Base-by-base conservation (phyloP, 2,888 invertebrate genomes). In the Lithosia quadra region DNA sequence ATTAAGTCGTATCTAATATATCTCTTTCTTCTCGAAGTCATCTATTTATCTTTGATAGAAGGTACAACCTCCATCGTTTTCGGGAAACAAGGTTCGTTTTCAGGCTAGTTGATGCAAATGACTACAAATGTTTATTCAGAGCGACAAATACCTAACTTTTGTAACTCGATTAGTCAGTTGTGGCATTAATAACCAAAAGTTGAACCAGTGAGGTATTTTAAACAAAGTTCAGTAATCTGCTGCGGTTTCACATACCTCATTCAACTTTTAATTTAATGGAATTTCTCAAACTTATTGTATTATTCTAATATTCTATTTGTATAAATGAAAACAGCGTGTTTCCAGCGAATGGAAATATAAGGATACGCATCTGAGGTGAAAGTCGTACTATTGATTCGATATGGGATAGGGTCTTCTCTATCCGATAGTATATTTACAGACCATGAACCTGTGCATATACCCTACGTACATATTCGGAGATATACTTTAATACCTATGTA, bases 71-170 rank as follows among this genome's bases (percentile, higher is more conserved):
- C 28, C 53, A 53, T 8, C 8, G 18, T 63, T 24, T 36, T 36
- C 8, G 18, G 56, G 57, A n/a, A 57, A 36, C n/a, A 36, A 22
- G 36, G 64, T 39, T 36, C 56, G 24, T 21, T 39, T 64, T 57
- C 64, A 64, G 56, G 15, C 21, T 36, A 43, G 65, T 65, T 58
- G 36, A 65, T 65, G 65, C 58, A 65, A 65, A 65, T 65, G 58
- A 39, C 58, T 56, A 65, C 36, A 36, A 64, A 36, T 65, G 24
- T 58, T 65, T 65, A 58, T 43, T 21, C 58, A 43, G 58, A 43
- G 39, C 43, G 64, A 24, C 43, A 24, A 33, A 28, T 33, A 34
- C 43, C 59, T 49, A 65, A 59, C 59, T 65, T 65, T 59, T 49
- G 59, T 59, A 65, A 58, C 65, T 59, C 59, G 43, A 57, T 65